Base-by-base conservation (phyloP, 2,797 vertebrate species). In the Apogon hyalosoma region DNA sequence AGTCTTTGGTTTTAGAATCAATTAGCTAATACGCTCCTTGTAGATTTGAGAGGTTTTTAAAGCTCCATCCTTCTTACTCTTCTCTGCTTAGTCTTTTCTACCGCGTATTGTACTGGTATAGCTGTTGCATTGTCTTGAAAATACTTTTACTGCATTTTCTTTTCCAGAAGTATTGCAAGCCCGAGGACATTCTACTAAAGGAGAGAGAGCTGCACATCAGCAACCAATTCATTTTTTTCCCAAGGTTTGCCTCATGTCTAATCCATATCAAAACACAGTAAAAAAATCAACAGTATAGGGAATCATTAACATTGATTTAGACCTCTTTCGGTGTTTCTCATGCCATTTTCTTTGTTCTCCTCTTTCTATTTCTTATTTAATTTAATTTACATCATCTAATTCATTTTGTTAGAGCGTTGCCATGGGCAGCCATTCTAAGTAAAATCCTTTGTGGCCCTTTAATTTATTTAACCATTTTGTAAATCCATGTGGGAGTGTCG, bases 151-250 rank as follows among this genome's bases (percentile, higher is more conserved):
- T 61, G 14, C 60, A 1, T 65, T 75, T 74, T 79, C 74, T 48
- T 69, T 81, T 41, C 15, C 76, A 94, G 94, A 93, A 50, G 80
- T 92, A 65, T 80, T 86, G 73, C 92, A 93, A 77, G 90, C 90
- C 60, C 84, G 89, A 91, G 89, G 87, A 70, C 90, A 93, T 66
- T 83, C 73, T 40, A 69, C 75, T 59, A 96, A 94, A 93, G 94
- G 93, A 88, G 96, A 96, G 14, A 95, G 88, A 39, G 92, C 93
- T 77, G 91, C 94, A 49, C 93, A 94, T 15, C 94, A 95, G 48
- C 95, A 96, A 81, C 95, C 95, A 82, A 92, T 97, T 73, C 68
- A 92, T 88, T 96, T 98, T 89, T 96, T 97, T 81, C 87, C 94
- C 56, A 97, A 98, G 95, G 97, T 98, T 92, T 77, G 91, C 21